Conservation (phyloP, 2,113 vertebrate genomes). For the Neolamprologus sp. region DNA sequence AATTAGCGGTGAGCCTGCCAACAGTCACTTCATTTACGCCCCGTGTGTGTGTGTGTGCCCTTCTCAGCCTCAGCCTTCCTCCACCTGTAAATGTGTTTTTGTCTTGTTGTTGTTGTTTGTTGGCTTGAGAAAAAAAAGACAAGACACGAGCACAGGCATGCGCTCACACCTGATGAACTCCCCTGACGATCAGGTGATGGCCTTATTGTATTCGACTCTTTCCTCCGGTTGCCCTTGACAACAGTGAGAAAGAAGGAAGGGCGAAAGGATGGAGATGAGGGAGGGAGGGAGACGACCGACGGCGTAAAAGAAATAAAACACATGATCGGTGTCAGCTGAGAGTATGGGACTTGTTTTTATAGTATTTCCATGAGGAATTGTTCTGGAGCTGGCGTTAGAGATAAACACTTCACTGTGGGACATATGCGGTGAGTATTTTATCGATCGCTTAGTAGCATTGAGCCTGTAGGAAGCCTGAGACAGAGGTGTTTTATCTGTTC, state of each 20-base stretch:
- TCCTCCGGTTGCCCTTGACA: conserved; percentile 51
- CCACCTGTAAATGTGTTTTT: not conserved
- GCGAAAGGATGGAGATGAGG: not conserved
- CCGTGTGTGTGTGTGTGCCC: not conserved
- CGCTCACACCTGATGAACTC: conserved; percentile 25
- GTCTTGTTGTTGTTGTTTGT: not conserved
- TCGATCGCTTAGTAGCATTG: not conserved
- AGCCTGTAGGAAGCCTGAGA: not conserved
- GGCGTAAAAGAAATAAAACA: not conserved
- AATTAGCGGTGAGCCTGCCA: conserved; percentile 42
- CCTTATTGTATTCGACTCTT: conserved; percentile 11
- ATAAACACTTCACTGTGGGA: not conserved
- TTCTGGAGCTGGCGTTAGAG: not conserved
- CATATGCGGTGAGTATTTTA: not conserved
- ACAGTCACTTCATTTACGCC: conserved; percentile 37
- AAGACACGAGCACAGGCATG: not conserved
- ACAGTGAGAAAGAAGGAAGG: conserved; percentile 7
- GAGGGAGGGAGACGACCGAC: not conserved
- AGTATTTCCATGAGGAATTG: not conserved
- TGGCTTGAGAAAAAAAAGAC: not conserved
- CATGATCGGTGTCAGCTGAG: not conserved
- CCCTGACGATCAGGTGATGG: conserved; percentile 20
- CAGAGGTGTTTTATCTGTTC: not conserved
- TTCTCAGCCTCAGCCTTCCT: not conserved
- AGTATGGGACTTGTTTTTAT: not conserved